Evolutionary conservation across 2,888 invertebrate species (phyloP).

Genomic region (Dyspetes luteomarginatus): DNA sequence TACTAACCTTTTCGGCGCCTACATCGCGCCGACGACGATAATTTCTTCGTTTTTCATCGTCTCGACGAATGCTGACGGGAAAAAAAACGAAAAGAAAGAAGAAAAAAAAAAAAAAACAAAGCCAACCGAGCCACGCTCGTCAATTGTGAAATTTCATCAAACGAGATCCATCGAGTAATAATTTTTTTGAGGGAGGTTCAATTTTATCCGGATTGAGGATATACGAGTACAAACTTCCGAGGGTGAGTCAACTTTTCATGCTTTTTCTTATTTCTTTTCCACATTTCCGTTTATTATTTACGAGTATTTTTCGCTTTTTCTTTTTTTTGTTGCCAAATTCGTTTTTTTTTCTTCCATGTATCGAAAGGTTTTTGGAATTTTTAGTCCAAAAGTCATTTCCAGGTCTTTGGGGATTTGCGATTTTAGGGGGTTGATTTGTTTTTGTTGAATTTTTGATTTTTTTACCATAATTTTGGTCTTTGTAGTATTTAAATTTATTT

Average conservation of each 20-base stretch:
- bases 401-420: too few relatives aligned
- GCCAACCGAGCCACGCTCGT: neutral
- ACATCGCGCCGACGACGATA: slow-evolving; percentile 69
- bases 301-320: slow-evolving; percentile 17
- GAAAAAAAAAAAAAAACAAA: too few relatives aligned
- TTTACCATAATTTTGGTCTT: too few relatives aligned
- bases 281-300: neutral
- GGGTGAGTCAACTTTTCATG: slow-evolving; percentile 41
- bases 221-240: slow-evolving; percentile 16
- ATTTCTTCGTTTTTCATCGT: neutral
- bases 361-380: neutral
- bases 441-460: too few relatives aligned
- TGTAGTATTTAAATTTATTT: too few relatives aligned
- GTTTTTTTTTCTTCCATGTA: neutral
- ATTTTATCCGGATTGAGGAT: neutral
- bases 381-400: neutral
- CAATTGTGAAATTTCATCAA: neutral
- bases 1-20: slow-evolving; percentile 82
- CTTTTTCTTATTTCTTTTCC: neutral
- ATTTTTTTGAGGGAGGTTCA: neutral
- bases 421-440: too few relatives aligned
- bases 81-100: too few relatives aligned
- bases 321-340: neutral
- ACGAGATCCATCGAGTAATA: neutral
- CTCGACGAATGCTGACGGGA: neutral